phyloP scores from a whole-genome alignment of 2,113 vertebrate species.

The Argyrosomus japonicus region DNA sequence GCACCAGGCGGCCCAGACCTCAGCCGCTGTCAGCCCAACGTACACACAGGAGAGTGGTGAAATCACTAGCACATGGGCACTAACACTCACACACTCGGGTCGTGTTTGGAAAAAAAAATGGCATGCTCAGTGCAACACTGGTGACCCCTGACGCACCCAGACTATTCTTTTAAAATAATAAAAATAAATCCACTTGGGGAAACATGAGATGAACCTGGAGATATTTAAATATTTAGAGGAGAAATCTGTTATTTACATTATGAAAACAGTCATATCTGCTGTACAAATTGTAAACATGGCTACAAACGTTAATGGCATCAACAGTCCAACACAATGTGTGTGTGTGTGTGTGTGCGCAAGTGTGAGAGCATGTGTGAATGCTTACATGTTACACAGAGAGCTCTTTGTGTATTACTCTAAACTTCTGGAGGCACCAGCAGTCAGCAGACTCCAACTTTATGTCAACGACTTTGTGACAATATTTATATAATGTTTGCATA shows the following conservation, averaged over 20 bases:
- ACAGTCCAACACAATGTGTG: conserved; percentile 34
- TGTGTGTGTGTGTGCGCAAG: conserved; percentile 16
- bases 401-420: conserved; percentile 69
- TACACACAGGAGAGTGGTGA: conserved; percentile 62
- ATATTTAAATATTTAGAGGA: conserved; percentile 56
- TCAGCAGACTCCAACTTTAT: conserved; percentile 64
- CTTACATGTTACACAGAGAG: conserved; percentile 70
- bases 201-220: conserved; percentile 56
- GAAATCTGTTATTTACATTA: conserved; percentile 17
- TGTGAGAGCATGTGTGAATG: conserved; percentile 60
- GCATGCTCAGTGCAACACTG: conserved; percentile 42
- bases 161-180: conserved; percentile 55
- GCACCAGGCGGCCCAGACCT: conserved; percentile 61
- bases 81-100: conserved; percentile 40
- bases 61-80: conserved; percentile 83
- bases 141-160: conserved; percentile 51
- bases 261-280: conserved; percentile 11
- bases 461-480: conserved; percentile 69
- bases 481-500: conserved; percentile 78
- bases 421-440: conserved; percentile 52
- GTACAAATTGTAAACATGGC: conserved; percentile 6
- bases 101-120: conserved; percentile 66
- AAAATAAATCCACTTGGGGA: conserved; percentile 69
- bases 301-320: conserved; percentile 25
- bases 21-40: conserved; percentile 66